Conservation (phyloP, 2,797 vertebrate genomes). For the Acomys russatus region DNA sequence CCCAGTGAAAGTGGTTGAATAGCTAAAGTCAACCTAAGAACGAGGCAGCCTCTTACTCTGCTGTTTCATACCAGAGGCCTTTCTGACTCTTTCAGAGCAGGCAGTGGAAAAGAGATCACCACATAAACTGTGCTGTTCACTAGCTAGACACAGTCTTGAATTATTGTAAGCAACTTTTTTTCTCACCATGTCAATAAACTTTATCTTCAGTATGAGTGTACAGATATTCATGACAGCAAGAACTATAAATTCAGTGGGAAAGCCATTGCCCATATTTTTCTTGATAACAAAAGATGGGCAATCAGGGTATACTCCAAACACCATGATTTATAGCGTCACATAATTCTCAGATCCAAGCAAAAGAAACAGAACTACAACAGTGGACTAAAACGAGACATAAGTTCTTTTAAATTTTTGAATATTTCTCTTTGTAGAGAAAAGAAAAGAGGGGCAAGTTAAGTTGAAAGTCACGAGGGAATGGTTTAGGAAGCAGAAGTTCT, state of each 20-base stretch:
- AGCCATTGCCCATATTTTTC: not conserved
- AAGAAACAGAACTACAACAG: slow-evolving; percentile 30
- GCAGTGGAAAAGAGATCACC: not conserved
- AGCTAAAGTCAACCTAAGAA: not conserved
- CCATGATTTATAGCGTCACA: not conserved
- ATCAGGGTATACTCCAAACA: not conserved
- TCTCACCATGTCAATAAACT: not conserved
- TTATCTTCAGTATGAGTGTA: not conserved
- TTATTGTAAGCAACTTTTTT: not conserved
- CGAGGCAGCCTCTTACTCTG: not conserved
- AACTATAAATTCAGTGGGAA: not conserved
- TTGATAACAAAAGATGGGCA: not conserved
- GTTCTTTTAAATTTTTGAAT: not conserved
- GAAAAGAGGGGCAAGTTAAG: not conserved
- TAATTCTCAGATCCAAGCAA: slow-evolving; percentile 19
- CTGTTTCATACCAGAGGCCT: not conserved
- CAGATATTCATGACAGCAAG: not conserved
- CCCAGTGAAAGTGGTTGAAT: not conserved
- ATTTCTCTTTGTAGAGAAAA: not conserved
- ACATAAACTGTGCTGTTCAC: accelerated
- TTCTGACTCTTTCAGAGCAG: not conserved
- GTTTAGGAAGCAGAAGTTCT: not conserved
- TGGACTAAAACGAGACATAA: slow-evolving; percentile 1
- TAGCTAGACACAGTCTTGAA: not conserved
- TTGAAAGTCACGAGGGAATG: not conserved